Evolutionary conservation across 2,113 vertebrate species (phyloP).

Genomic region (Alexandromys fortis): DNA sequence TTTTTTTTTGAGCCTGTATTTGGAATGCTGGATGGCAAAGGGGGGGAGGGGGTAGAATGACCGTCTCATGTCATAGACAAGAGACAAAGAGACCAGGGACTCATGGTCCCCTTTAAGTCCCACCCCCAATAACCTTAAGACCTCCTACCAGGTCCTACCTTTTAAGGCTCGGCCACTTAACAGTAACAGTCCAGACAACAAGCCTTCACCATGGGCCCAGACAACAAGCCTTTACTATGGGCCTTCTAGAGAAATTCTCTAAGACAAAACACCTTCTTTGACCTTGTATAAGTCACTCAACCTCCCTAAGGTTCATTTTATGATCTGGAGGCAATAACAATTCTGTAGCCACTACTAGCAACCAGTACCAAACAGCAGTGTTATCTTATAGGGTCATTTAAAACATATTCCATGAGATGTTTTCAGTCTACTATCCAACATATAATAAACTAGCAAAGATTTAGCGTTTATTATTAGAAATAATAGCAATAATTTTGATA

Average conservation of each 20-base stretch:
- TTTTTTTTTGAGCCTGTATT: not conserved
- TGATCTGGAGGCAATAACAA: not conserved
- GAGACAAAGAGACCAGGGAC: not conserved
- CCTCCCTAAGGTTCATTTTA: not conserved
- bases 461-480: not conserved
- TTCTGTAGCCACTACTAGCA: not conserved
- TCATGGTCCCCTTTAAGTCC: not conserved
- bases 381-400: not conserved
- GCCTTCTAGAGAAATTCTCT: not conserved
- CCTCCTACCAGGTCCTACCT: not conserved
- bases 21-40: fast-evolving
- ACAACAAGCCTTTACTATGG: not conserved
- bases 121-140: not conserved
- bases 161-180: not conserved
- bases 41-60: no score
- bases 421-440: not conserved
- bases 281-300: not conserved
- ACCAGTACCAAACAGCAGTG: not conserved
- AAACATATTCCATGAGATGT: not conserved
- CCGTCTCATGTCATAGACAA: not conserved
- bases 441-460: not conserved
- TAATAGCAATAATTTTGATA: not conserved
- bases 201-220: not conserved
- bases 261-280: not conserved
- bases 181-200: not conserved